These are phyloP conservation scores for Florisuga fusca DNA, from an alignment of 2,797 vertebrate genomes.

Conservation along the genomic window DNA sequence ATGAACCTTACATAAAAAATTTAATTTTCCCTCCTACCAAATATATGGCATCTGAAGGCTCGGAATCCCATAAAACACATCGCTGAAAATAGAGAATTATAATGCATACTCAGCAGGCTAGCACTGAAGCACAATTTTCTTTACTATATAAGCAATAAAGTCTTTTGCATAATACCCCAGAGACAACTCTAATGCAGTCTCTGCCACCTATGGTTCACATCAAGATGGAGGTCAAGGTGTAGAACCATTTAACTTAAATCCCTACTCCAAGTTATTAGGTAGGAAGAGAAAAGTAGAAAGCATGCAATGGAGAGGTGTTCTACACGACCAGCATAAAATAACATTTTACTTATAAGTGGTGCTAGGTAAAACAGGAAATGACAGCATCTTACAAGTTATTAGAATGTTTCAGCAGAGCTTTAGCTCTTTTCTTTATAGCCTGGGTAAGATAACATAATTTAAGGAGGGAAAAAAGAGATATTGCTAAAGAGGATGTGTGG, in stretches of 20 bases:
- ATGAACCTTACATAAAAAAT: constrained; percentile 51
- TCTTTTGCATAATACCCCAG: constrained; percentile 66
- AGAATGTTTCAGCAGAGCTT: constrained; percentile 52
- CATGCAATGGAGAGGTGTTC: not conserved
- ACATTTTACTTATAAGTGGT: constrained; percentile 32
- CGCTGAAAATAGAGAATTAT: constrained; percentile 50
- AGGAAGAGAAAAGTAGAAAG: not conserved
- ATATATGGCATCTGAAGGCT: constrained; percentile 13
- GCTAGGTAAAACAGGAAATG: constrained; percentile 57
- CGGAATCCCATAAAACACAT: constrained; percentile 32
- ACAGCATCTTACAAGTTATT: not conserved
- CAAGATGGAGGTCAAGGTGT: constrained; percentile 64
- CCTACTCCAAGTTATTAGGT: constrained; percentile 47
- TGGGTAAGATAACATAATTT: not conserved
- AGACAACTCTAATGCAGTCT: constrained; percentile 48
- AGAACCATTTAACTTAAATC: constrained; percentile 68
- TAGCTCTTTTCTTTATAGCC: constrained; percentile 1
- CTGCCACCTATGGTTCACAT: constrained; percentile 57
- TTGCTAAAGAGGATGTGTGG: not conserved
- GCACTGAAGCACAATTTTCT: constrained; percentile 39
- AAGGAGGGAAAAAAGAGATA: not conserved
- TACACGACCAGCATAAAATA: constrained; percentile 51
- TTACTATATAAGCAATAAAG: constrained; percentile 37
- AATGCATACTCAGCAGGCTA: constrained; percentile 13
- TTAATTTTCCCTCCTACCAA: not conserved